These are phyloP conservation scores for Zootermopsis nevadensis DNA, from an alignment of 2,888 invertebrate genomes.

Conservation along the genomic window DNA sequence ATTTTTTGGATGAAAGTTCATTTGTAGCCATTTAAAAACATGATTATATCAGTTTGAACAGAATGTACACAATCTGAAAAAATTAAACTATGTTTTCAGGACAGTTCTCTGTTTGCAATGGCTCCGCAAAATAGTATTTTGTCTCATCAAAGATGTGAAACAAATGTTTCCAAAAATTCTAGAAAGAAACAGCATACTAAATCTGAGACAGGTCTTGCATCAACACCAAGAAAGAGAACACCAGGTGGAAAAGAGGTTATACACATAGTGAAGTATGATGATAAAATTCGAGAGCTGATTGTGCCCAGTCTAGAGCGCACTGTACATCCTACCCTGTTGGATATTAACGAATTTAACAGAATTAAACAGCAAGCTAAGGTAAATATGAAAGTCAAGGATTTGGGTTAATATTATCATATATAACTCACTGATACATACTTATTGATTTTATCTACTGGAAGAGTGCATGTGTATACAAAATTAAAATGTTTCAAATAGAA, in stretches of 20 bases:
- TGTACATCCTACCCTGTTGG: background rate
- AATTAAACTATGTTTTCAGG: background rate
- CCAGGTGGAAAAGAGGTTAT: slow-evolving; percentile 19
- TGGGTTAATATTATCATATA: too few relatives aligned
- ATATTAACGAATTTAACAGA: background rate
- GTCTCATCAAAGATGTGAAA: background rate
- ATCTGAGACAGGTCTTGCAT: background rate
- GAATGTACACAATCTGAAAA: background rate
- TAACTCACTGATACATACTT: too few relatives aligned
- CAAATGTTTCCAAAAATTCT: background rate
- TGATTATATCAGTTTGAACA: too few relatives aligned
- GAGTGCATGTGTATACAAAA: too few relatives aligned
- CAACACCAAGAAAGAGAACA: background rate
- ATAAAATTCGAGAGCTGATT: slow-evolving; percentile 8
- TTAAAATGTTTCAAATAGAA: too few relatives aligned
- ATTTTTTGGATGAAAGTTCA: too few relatives aligned
- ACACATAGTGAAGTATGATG: slow-evolving; percentile 22
- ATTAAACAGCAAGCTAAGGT: slow-evolving; percentile 26
- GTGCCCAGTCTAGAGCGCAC: slow-evolving; percentile 1
- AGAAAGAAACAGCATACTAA: background rate
- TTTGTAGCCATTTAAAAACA: too few relatives aligned
- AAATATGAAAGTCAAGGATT: background rate
- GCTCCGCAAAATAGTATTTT: background rate
- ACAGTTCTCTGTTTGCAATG: background rate
- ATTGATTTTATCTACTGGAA: too few relatives aligned